Conservation (phyloP, 2,113 vertebrate species). For the Bothrops jararaca region DNA sequence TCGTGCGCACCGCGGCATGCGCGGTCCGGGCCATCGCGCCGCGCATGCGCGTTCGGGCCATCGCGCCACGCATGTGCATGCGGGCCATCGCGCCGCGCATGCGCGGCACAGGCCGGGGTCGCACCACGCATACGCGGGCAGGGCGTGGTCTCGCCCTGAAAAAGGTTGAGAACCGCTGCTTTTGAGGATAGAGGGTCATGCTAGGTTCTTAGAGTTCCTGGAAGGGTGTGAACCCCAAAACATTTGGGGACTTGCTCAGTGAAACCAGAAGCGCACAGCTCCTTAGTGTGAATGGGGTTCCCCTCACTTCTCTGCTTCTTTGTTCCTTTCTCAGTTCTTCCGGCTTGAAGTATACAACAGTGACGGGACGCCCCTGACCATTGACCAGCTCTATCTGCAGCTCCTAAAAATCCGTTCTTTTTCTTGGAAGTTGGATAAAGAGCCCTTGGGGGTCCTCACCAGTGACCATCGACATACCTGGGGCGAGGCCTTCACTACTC, state of each 20-base stretch:
- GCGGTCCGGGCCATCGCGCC: too few species aligned
- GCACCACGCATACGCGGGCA: too few species aligned
- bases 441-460: conserved; percentile 83
- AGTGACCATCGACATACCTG: conserved; percentile 84
- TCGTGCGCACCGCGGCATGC: too few species aligned
- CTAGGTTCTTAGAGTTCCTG: background rate
- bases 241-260: background rate
- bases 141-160: too few species aligned
- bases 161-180: too few species aligned
- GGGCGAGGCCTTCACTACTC: conserved; percentile 78
- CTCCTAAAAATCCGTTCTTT: conserved; percentile 76
- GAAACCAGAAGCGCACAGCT: background rate
- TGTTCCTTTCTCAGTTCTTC: conserved; percentile 71
- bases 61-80: too few species aligned
- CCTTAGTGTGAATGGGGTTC: background rate
- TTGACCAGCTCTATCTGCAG: conserved; percentile 80
- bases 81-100: too few species aligned
- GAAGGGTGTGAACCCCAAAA: background rate
- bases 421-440: conserved; percentile 85
- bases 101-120: too few species aligned
- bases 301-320: background rate
- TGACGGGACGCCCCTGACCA: conserved; percentile 77
- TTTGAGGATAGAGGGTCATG: background rate
- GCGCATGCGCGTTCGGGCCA: too few species aligned
- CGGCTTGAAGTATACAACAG: conserved; percentile 85